These are phyloP conservation scores for Neolamprologus brichardi DNA, from an alignment of 2,113 vertebrate species.

Conservation along the genomic window DNA sequence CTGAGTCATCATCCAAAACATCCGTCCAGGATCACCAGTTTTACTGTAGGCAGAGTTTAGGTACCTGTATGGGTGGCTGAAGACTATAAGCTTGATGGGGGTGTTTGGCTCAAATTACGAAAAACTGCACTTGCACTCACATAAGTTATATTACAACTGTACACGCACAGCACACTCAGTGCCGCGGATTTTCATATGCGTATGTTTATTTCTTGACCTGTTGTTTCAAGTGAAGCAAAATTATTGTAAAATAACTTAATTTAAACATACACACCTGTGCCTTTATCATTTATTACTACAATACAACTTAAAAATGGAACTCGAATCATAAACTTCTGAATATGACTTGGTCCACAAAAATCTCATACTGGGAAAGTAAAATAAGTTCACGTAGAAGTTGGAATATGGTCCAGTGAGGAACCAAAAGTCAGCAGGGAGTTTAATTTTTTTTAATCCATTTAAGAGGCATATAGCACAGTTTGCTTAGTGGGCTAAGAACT, in stretches of 20 bases:
- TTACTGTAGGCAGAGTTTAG: background rate
- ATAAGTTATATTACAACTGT: background rate
- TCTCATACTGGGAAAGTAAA: background rate
- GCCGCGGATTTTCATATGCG: accelerated
- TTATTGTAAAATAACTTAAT: background rate
- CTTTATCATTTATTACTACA: background rate
- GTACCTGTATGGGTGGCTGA: background rate
- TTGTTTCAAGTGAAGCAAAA: background rate
- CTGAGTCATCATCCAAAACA: background rate
- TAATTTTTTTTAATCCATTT: accelerated
- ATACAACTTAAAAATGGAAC: background rate
- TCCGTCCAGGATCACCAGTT: accelerated
- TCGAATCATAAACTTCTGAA: background rate
- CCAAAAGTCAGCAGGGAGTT: background rate
- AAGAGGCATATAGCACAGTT: accelerated
- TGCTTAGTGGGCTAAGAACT: background rate
- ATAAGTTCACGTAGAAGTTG: background rate
- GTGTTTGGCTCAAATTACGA: accelerated
- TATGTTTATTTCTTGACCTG: background rate
- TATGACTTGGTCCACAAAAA: background rate
- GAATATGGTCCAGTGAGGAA: background rate
- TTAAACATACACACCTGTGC: background rate
- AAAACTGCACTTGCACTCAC: background rate
- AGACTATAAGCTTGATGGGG: background rate
- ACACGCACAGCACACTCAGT: background rate